These are phyloP conservation scores for Heterodera schachtii DNA, from an alignment of 1,140 invertebrate genomes.

Conservation along the genomic window DNA sequence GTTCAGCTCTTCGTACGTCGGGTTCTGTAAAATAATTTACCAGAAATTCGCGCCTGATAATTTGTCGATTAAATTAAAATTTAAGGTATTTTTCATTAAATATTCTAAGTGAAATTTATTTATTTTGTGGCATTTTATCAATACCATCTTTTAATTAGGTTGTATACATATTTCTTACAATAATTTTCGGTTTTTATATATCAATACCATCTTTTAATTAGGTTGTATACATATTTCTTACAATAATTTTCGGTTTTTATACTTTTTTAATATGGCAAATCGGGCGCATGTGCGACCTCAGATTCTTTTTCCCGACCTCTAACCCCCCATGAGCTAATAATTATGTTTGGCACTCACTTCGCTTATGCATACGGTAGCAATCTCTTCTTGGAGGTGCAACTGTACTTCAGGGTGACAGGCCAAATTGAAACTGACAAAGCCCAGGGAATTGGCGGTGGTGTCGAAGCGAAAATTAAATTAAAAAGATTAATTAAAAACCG, in stretches of 20 bases:
- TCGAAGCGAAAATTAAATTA: constrained; percentile 70
- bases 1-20: constrained; percentile 53
- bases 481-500: not conserved
- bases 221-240: constrained; percentile 27
- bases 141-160: no score
- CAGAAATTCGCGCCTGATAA: no score
- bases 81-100: no score
- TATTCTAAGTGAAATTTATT: no score
- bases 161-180: constrained; percentile 37
- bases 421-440: constrained; percentile 74
- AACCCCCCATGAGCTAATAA: no score
- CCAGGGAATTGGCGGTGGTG: constrained; percentile 76
- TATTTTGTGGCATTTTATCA: no score
- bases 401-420: constrained; percentile 73
- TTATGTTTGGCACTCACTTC: constrained; percentile 33
- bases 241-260: constrained; percentile 68
- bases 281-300: no score
- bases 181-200: constrained; percentile 69
- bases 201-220: no score
- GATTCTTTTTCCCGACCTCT: no score
- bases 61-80: not conserved
- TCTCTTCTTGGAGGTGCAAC: constrained; percentile 66
- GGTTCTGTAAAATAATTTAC: constrained; percentile 18
- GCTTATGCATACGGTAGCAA: constrained; percentile 67
- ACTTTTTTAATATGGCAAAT: no score